Conservation (phyloP, 2,888 invertebrate genomes). For the Agelastica alni region DNA sequence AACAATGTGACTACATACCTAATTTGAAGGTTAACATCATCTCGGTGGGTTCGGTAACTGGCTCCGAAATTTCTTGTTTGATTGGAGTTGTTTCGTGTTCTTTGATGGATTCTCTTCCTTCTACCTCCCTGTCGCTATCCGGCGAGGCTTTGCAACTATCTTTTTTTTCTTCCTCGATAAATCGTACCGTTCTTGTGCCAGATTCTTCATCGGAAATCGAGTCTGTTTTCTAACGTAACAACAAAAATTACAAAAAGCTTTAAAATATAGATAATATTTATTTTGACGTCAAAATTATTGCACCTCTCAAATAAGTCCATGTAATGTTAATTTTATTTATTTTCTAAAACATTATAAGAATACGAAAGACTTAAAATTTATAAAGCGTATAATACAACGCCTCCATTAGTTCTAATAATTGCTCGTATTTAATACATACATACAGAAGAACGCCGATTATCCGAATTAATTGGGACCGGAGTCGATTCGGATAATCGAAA, state of each 20-base stretch:
- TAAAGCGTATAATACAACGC: no score
- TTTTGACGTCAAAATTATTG: no score
- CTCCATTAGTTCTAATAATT: no score
- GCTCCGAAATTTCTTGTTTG: slow-evolving; percentile 16
- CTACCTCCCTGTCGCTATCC: slow-evolving; percentile 36
- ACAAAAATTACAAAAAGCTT: background rate
- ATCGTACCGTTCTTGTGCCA: slow-evolving; percentile 66
- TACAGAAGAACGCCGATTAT: no score
- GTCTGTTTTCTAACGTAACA: slow-evolving; percentile 42
- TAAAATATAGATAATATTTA: background rate
- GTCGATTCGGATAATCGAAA: no score
- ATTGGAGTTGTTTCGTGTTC: slow-evolving; percentile 24
- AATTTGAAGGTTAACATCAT: slow-evolving; percentile 63
- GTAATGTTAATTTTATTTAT: no score
- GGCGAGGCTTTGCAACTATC: slow-evolving; percentile 56
- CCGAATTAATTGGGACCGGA: no score
- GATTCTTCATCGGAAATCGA: slow-evolving; percentile 59
- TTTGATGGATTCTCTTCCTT: slow-evolving; percentile 28
- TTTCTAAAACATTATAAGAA: no score
- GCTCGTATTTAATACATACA: no score
- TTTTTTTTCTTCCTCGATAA: slow-evolving; percentile 60
- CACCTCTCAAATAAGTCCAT: no score
- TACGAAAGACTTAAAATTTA: no score
- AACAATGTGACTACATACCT: no score
- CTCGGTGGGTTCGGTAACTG: slow-evolving; percentile 56